These are phyloP conservation scores for Ciconia boyciana DNA, from an alignment of 2,113 vertebrate genomes.

Conservation along the genomic window DNA sequence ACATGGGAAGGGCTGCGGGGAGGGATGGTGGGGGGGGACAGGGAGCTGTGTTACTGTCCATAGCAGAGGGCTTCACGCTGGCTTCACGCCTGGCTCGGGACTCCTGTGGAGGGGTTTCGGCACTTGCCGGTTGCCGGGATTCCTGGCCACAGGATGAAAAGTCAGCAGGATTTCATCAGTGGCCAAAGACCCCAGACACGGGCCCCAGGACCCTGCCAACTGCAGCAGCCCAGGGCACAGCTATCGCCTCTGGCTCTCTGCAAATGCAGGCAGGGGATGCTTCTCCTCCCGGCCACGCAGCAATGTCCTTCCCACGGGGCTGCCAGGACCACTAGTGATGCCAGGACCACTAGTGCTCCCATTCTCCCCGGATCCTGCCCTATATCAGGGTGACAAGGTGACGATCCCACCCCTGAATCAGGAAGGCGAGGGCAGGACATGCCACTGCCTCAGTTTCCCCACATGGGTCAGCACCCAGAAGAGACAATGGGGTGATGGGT, in stretches of 20 bases:
- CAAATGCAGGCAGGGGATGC: not conserved
- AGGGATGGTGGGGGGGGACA: not conserved
- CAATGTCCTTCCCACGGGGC: not conserved
- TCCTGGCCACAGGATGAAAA: not conserved
- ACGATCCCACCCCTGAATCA: rapidly evolving
- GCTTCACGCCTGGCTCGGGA: rapidly evolving
- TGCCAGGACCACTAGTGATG: not conserved
- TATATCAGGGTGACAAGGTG: not conserved
- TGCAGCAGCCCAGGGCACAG: not conserved
- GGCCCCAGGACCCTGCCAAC: not conserved
- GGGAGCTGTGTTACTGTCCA: not conserved
- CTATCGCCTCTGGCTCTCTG: not conserved
- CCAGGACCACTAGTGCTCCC: not conserved
- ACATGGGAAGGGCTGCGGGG: not conserved
- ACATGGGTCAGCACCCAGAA: not conserved
- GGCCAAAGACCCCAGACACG: rapidly evolving
- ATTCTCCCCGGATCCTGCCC: not conserved
- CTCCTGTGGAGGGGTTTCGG: not conserved
- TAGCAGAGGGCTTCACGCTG: not conserved
- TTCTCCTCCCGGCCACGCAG: not conserved
- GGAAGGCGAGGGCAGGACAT: not conserved
- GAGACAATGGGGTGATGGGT: rapidly evolving
- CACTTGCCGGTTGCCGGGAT: not conserved
- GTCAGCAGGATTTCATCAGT: not conserved
- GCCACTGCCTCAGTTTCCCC: not conserved